A percentile compares a stretch with the other conserved stretches of the same genome.
Conservation (phyloP, 2,797 vertebrate species). For the Hephaestus fuliginosus region DNA sequence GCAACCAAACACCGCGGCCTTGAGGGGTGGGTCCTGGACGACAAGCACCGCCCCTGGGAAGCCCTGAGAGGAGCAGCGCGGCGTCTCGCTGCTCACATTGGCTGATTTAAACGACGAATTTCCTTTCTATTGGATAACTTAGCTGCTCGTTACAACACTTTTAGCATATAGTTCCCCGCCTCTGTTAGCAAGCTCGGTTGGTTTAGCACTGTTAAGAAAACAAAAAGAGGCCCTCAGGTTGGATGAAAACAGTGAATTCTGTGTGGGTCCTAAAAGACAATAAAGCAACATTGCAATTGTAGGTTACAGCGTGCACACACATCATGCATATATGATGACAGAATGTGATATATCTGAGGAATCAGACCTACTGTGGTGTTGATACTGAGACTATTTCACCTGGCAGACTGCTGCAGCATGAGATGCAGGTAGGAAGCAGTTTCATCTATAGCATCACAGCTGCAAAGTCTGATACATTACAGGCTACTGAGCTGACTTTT, state of each 20-base stretch:
- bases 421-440: constrained; percentile 38
- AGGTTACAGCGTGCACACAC: constrained; percentile 17
- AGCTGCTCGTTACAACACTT: constrained; percentile 61
- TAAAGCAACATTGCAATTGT: constrained; percentile 46
- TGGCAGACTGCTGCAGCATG: constrained; percentile 62
- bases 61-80: constrained; percentile 59
- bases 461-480: not conserved
- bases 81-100: constrained; percentile 59
- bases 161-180: constrained; percentile 69
- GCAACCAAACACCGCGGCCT: constrained; percentile 85
- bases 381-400: constrained; percentile 46
- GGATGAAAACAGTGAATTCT: constrained; percentile 76
- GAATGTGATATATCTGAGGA: not conserved
- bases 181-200: constrained; percentile 81
- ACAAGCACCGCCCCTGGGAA: constrained; percentile 63
- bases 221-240: constrained; percentile 87
- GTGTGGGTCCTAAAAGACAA: constrained; percentile 64
- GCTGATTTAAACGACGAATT: constrained; percentile 78
- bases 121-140: constrained; percentile 27
- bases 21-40: constrained; percentile 68
- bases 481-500: not conserved
- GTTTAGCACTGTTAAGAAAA: constrained; percentile 83
- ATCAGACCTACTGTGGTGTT: not conserved
- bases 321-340: constrained; percentile 6
- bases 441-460: constrained; percentile 13